These are phyloP conservation scores for Xiphydria camelus DNA, from an alignment of 2,888 invertebrate species.

Conservation along the genomic window DNA sequence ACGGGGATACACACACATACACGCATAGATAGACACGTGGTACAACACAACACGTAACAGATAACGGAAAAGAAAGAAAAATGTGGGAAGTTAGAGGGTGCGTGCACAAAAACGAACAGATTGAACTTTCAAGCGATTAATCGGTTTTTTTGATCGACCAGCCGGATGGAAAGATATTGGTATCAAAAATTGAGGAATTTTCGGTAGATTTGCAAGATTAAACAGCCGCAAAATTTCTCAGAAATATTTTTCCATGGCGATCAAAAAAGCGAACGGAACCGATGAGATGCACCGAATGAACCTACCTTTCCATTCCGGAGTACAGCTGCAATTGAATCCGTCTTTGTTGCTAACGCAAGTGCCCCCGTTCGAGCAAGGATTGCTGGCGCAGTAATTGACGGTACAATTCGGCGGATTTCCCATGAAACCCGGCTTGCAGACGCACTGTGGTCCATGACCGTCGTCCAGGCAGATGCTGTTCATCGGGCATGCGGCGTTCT, in stretches of 20 bases:
- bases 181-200: too few relatives aligned
- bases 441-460: slow-evolving; percentile 60
- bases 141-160: too few relatives aligned
- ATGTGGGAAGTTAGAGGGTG: background rate
- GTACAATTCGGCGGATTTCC: slow-evolving; percentile 58
- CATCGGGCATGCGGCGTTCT: slow-evolving; percentile 64
- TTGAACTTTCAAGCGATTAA: too few relatives aligned
- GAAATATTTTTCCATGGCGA: too few relatives aligned
- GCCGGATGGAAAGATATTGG: too few relatives aligned
- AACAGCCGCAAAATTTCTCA: too few relatives aligned
- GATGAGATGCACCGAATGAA: too few relatives aligned
- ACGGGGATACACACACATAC: slow-evolving; percentile 18
- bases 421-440: slow-evolving; percentile 67
- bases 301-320: slow-evolving; percentile 71
- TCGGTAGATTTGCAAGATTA: too few relatives aligned
- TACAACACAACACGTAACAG: too few relatives aligned
- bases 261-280: too few relatives aligned
- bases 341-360: slow-evolving; percentile 65
- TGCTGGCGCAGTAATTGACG: slow-evolving; percentile 66
- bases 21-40: slow-evolving; percentile 19
- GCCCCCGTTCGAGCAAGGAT: slow-evolving; percentile 77
- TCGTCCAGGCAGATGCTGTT: slow-evolving; percentile 70
- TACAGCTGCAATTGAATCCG: slow-evolving; percentile 72
- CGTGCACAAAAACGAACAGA: too few relatives aligned
- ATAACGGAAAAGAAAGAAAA: background rate